phyloP scores from a whole-genome alignment of 2,888 invertebrate species.

The Trichopoda pennipes region DNA sequence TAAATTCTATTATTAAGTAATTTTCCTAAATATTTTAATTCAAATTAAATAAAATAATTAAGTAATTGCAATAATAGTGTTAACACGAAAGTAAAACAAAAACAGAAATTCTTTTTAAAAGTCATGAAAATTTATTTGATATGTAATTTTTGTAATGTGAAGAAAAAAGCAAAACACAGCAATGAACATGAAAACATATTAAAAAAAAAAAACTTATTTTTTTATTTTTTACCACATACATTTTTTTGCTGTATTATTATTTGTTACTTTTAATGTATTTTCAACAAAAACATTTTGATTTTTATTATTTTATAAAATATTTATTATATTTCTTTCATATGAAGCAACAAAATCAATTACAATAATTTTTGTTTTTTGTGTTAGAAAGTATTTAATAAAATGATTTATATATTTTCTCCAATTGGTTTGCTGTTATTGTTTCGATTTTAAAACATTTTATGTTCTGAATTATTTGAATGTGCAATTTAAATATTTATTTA shows the following conservation, averaged over 20 bases:
- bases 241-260: slow-evolving; percentile 65
- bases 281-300: slow-evolving; percentile 4
- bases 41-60: slow-evolving; percentile 36
- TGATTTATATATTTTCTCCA: slow-evolving; percentile 25
- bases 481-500: slow-evolving; percentile 66
- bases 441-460: slow-evolving; percentile 69
- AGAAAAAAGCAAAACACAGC: slow-evolving; percentile 9
- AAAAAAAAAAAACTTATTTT: slow-evolving; percentile 23
- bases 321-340: slow-evolving; percentile 19
- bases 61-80: slow-evolving; percentile 23
- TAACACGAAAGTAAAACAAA: slow-evolving; percentile 10
- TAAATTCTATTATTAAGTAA: slow-evolving; percentile 45
- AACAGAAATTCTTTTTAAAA: slow-evolving; percentile 22
- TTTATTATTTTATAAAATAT: slow-evolving; percentile 1
- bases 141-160: slow-evolving; percentile 25
- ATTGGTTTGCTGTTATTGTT: slow-evolving; percentile 70
- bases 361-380: slow-evolving; percentile 24
- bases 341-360: background rate
- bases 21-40: slow-evolving; percentile 51
- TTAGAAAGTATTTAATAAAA: slow-evolving; percentile 11
- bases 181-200: slow-evolving; percentile 16
- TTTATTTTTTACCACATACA: slow-evolving; percentile 35
- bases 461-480: slow-evolving; percentile 72
- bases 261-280: slow-evolving; percentile 58
- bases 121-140: slow-evolving; percentile 32